Percentiles rank a stretch among this genome's conserved stretches.
These are phyloP conservation scores for Eurois occulta DNA, from an alignment of 2,888 invertebrate genomes.

Conservation along the genomic window DNA sequence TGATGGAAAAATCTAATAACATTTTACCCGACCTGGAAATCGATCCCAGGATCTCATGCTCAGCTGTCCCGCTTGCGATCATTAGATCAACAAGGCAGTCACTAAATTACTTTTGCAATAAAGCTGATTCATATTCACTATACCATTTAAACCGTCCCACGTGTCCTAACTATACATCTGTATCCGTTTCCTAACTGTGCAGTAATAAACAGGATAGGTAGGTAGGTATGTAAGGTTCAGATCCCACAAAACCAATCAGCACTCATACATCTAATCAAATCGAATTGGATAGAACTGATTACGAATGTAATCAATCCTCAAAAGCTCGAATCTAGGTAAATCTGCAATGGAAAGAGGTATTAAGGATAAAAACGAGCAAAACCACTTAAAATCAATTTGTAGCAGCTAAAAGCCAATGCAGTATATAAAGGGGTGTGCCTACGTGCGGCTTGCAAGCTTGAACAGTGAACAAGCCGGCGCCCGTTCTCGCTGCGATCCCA, in stretches of 20 bases:
- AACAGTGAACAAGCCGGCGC: conserved; percentile 65
- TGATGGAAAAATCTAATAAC: too few relatives aligned
- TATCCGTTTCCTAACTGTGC: too few relatives aligned
- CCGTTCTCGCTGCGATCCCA: conserved; percentile 64
- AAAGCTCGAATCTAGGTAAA: conserved; percentile 42
- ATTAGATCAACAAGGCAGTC: neutral
- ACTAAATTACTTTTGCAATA: neutral
- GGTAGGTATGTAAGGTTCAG: neutral
- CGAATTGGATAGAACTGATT: too few relatives aligned
- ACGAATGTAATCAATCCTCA: conserved; percentile 33
- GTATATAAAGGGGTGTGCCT: conserved; percentile 61
- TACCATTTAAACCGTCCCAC: neutral
- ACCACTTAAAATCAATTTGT: conserved; percentile 67
- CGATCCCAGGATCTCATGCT: too few relatives aligned
- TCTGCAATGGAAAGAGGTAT: conserved; percentile 41
- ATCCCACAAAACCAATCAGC: neutral
- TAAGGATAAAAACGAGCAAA: conserved; percentile 58
- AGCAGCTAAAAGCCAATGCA: conserved; percentile 65
- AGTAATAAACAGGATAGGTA: neutral
- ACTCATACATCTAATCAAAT: conserved; percentile 18
- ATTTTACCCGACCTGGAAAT: too few relatives aligned
- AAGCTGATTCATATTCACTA: neutral
- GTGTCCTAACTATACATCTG: neutral
- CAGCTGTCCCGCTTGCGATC: neutral
- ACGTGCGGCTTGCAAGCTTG: conserved; percentile 57